Evolutionary conservation across 1,140 invertebrate genomes (phyloP).

Genomic region (Drosophila willistoni): DNA sequence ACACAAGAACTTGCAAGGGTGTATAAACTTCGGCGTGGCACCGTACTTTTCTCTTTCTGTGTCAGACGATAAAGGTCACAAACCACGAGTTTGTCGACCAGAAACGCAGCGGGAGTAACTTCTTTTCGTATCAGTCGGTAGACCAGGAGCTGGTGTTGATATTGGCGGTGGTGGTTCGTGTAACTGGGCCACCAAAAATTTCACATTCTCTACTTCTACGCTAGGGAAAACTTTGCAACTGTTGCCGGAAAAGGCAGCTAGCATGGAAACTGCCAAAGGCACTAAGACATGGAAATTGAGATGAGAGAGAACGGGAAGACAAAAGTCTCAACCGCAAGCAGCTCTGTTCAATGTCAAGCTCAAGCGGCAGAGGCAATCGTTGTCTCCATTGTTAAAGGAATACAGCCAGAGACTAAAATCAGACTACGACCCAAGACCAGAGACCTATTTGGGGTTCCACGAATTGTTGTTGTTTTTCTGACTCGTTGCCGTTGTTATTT

Average conservation of each 20-base stretch:
- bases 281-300: constrained; percentile 14
- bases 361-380: constrained; percentile 19
- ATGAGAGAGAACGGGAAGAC: background rate
- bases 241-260: constrained; percentile 37
- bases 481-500: constrained; percentile 33
- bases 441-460: constrained; percentile 23
- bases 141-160: background rate
- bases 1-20: too few species aligned
- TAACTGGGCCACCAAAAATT: constrained; percentile 63
- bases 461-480: constrained; percentile 37
- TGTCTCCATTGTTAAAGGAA: constrained; percentile 7
- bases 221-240: constrained; percentile 66
- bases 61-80: constrained; percentile 47
- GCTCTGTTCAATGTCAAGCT: constrained; percentile 31
- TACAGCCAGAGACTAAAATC: constrained; percentile 10
- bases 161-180: constrained; percentile 42
- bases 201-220: constrained; percentile 38
- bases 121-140: background rate
- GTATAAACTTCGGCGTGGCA: too few species aligned
- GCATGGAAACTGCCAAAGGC: constrained; percentile 4
- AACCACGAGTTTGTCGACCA: constrained; percentile 46
- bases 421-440: constrained; percentile 12
- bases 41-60: background rate
- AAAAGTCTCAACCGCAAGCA: constrained; percentile 21
- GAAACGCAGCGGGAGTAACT: constrained; percentile 23